Evolutionary conservation across 2,113 vertebrate species (phyloP).

Genomic region (Elephantulus edwardii): DNA sequence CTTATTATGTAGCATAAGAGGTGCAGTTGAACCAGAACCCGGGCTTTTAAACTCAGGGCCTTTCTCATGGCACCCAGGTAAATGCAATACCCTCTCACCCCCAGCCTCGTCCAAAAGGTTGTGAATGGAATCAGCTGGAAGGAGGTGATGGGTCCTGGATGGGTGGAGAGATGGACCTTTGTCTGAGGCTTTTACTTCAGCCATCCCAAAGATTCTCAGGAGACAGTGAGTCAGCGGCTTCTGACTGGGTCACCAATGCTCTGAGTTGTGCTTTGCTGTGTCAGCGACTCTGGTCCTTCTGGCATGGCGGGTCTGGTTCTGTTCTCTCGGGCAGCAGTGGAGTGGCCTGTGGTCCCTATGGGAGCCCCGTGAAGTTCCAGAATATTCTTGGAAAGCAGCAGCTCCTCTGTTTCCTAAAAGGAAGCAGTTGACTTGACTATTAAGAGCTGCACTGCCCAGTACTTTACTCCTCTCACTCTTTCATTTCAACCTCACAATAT

Average conservation of each 20-base stretch:
- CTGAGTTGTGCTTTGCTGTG: not conserved
- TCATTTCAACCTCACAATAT: not conserved
- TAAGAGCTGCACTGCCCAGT: not conserved
- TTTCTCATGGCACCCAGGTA: not conserved
- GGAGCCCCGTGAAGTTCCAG: not conserved
- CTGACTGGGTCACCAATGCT: not conserved
- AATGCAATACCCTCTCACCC: too few species aligned
- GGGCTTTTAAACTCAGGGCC: rapidly evolving
- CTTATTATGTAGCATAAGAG: rapidly evolving
- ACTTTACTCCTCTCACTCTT: not conserved
- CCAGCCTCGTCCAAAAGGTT: not conserved
- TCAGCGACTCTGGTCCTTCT: not conserved
- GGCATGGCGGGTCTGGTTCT: not conserved
- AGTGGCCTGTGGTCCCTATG: not conserved
- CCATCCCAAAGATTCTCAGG: not conserved
- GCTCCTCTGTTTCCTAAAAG: not conserved
- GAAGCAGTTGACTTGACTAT: not conserved
- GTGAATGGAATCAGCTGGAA: not conserved
- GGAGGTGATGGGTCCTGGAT: not conserved
- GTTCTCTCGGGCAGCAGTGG: not conserved
- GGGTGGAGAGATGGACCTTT: not conserved
- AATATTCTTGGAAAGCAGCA: not conserved
- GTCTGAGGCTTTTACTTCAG: not conserved
- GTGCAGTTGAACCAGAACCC: not conserved
- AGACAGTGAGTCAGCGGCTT: constrained; percentile 12